phyloP scores from a whole-genome alignment of 2,888 invertebrate genomes.

The Ochropleura leucogaster region DNA sequence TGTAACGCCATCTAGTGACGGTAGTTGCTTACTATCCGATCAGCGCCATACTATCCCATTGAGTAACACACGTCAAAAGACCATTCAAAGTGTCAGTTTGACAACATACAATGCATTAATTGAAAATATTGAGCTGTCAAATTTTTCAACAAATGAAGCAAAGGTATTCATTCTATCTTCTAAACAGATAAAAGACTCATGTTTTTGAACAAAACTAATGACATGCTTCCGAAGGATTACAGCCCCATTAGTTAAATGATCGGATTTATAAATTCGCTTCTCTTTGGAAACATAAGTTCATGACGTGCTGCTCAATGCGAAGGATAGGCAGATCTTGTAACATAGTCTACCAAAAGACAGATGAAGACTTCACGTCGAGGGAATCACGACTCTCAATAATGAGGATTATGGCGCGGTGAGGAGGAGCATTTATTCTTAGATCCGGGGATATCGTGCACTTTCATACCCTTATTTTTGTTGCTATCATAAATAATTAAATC shows the following conservation, averaged over 20 bases:
- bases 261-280: neutral
- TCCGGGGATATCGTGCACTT: neutral
- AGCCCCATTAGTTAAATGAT: neutral
- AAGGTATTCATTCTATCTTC: neutral
- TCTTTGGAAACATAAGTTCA: neutral
- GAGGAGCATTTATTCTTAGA: neutral
- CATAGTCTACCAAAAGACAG: neutral
- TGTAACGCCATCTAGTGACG: constrained; percentile 18
- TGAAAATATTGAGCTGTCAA: neutral
- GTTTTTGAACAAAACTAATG: neutral
- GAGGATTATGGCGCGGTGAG: neutral
- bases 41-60: neutral
- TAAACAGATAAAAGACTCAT: neutral
- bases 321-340: neutral
- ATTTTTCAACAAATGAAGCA: neutral
- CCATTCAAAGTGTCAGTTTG: neutral
- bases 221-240: neutral
- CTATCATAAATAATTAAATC: no score
- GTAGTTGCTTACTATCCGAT: neutral
- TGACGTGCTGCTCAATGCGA: neutral
- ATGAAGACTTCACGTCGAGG: neutral
- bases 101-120: neutral
- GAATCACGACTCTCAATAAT: neutral
- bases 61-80: neutral
- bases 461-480: no score